Conservation (phyloP, 2,888 invertebrate species). For the Prosopocoilus inquinatus region DNA sequence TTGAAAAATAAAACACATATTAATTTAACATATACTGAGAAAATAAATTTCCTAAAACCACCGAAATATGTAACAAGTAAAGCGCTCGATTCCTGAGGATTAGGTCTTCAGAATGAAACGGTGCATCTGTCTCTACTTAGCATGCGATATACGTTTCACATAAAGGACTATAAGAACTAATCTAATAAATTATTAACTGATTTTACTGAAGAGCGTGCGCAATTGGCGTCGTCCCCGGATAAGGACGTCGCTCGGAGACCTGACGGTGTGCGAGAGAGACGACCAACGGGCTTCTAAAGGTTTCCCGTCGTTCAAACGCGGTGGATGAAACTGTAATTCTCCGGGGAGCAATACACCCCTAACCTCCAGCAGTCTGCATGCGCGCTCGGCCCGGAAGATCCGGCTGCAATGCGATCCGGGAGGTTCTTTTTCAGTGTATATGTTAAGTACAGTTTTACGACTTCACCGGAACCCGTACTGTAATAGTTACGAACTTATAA, state of each 20-base stretch:
- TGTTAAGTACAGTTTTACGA: background rate
- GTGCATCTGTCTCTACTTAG: background rate
- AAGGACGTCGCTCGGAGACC: background rate
- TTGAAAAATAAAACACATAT: no score
- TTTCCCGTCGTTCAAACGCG: slow-evolving; percentile 12
- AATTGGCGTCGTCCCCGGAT: slow-evolving; percentile 8
- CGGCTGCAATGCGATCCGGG: slow-evolving; percentile 8
- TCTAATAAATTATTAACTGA: slow-evolving; percentile 21
- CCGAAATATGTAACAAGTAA: no score
- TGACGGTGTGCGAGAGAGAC: slow-evolving; percentile 10
- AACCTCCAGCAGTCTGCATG: slow-evolving; percentile 8
- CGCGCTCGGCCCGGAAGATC: slow-evolving; percentile 11
- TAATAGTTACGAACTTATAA: background rate
- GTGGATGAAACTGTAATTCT: slow-evolving; percentile 13
- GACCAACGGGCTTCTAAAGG: slow-evolving; percentile 1
- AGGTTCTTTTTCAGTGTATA: background rate
- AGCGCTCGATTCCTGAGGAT: no score
- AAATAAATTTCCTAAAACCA: no score
- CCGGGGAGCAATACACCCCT: slow-evolving; percentile 11
- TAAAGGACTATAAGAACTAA: slow-evolving; percentile 2
- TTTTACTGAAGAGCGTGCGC: slow-evolving; percentile 21
- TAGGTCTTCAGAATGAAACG: no score
- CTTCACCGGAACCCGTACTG: no score
- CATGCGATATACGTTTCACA: slow-evolving; percentile 2
- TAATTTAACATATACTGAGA: no score